Percentiles rank a stretch among this genome's conserved stretches.
These are phyloP conservation scores for Nothocercus julius DNA, from an alignment of 2,113 vertebrate genomes.

Conservation along the genomic window DNA sequence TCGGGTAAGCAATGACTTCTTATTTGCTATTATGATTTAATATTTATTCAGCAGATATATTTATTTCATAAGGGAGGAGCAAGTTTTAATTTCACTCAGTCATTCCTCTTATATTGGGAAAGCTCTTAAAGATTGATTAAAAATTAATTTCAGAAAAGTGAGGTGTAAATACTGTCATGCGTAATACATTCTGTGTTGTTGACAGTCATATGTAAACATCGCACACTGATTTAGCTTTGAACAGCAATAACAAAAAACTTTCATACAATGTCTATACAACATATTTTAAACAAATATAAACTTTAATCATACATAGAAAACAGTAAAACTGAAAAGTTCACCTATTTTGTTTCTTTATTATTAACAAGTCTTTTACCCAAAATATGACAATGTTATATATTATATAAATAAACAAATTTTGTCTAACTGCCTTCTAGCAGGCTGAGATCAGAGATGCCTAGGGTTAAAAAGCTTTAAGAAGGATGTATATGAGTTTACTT, in stretches of 20 bases:
- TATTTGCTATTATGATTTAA: conserved; percentile 17
- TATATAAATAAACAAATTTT: background rate
- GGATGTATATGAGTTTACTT: background rate
- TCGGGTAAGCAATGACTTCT: background rate
- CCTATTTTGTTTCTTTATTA: background rate
- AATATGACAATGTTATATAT: background rate
- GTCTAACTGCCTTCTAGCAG: background rate
- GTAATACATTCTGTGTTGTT: background rate
- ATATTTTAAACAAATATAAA: background rate
- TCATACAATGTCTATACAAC: background rate
- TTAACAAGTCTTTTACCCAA: background rate
- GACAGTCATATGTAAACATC: background rate
- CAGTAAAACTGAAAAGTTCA: background rate
- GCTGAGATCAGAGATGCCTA: background rate
- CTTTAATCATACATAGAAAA: background rate
- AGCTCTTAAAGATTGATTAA: background rate
- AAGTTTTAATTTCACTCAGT: conserved; percentile 6
- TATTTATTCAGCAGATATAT: conserved; percentile 2
- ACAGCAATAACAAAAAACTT: background rate
- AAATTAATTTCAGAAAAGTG: background rate
- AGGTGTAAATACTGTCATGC: background rate
- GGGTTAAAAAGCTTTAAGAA: background rate
- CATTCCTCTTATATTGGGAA: background rate
- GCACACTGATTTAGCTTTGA: background rate
- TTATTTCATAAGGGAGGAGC: background rate